phyloP scores from a whole-genome alignment of 2,113 vertebrate genomes.

The Polypterus bichir region DNA sequence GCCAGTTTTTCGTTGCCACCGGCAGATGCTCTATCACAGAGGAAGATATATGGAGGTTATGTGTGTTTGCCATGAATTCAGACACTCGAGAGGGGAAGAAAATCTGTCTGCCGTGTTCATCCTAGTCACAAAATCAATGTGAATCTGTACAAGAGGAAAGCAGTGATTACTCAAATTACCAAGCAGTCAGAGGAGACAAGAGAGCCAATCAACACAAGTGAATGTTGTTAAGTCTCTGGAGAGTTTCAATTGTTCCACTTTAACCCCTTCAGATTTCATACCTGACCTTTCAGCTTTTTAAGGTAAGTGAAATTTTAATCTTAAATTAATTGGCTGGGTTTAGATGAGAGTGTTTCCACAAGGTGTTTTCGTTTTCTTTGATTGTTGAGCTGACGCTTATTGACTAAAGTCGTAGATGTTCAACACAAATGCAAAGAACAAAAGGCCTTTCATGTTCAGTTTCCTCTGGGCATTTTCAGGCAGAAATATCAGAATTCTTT shows the following conservation, averaged over 20 bases:
- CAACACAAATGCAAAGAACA: background rate
- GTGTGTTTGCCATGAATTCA: slow-evolving; percentile 18
- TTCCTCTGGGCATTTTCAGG: background rate
- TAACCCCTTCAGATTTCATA: background rate
- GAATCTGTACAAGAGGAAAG: slow-evolving; percentile 15
- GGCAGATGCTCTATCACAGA: slow-evolving; percentile 27
- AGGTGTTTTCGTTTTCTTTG: background rate
- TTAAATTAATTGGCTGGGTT: background rate
- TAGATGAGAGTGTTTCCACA: background rate
- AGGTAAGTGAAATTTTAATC: background rate
- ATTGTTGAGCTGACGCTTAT: background rate
- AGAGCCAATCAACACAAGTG: background rate
- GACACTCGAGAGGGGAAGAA: slow-evolving; percentile 13
- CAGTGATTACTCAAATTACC: slow-evolving; percentile 14
- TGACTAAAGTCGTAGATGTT: background rate
- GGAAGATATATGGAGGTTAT: slow-evolving; percentile 21
- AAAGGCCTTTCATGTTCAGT: background rate
- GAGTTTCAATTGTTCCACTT: background rate
- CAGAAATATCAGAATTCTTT: background rate
- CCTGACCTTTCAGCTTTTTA: background rate
- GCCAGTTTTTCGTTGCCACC: slow-evolving; percentile 18
- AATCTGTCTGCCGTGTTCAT: slow-evolving; percentile 13
- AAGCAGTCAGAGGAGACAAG: background rate
- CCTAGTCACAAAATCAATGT: slow-evolving; percentile 19
- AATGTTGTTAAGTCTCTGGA: background rate